Evolutionary conservation across 2,888 invertebrate species (phyloP), one percentile per base, ranked within the genome.

Genomic region (Formica aserva): DNA sequence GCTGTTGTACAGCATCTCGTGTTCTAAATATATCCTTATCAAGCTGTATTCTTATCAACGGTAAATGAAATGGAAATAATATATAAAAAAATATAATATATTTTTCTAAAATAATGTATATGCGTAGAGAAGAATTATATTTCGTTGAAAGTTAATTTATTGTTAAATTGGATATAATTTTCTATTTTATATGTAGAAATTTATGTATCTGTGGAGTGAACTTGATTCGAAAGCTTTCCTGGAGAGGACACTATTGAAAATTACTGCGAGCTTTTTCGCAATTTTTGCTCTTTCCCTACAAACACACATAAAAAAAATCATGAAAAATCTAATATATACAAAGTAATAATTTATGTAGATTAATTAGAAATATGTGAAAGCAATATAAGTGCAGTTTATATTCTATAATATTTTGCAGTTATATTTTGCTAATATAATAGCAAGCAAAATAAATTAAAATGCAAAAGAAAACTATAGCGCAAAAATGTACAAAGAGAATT

Each of bases 231-330:
- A 18, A 63, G 35, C 41, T 78, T 78, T 82, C 65, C 69, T 67
- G 38, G 48, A 88, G 88, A 88, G 85, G 88, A 77, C 88, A 80
- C 86, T 48, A 65, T 32, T 1, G n/a, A 83, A 66, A 72, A 52
- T 45, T 32, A n/a, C 0, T 11, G 35, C n/a, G 2, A 62, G 35
- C 48, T 52, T 9, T 18, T 11, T 41, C 6, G 3, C 3, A 22
- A 41, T 22, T 67, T 35, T 41, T 69, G 11, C 15, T 26, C 1
- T 26, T 22, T 66, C 0, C 26, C 5, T 52, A 41, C 6, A 6
- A 57, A 13, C 9, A 9, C 6, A 35, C 0, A 5, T 32, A 57
- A 35, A 81, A 6, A 48, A 8, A 71, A 35, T 81, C 62, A 3
- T 52, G 5, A 13, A 41, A 13, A 71, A 6, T 35, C 5, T 32